phyloP scores from a whole-genome alignment of 2,113 vertebrate species.

The Sminthopsis crassicaudata region DNA sequence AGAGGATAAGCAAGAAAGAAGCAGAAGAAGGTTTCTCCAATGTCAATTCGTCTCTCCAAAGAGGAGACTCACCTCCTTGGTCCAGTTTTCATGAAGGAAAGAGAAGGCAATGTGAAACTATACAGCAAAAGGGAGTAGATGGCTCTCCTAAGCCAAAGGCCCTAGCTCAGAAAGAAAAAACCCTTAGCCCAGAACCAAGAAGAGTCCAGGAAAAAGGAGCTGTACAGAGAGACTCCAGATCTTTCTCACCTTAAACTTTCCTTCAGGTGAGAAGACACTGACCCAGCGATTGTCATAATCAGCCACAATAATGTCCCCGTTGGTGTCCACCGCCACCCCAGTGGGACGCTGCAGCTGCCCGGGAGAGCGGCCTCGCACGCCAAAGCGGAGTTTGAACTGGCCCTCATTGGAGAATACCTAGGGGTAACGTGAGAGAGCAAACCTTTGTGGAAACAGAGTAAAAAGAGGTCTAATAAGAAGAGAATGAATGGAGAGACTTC shows the following conservation, averaged over 20 bases:
- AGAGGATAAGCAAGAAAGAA: not conserved
- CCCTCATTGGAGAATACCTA: conserved; percentile 97
- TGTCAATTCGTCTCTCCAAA: not conserved
- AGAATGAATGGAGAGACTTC: not conserved
- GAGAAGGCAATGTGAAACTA: not conserved
- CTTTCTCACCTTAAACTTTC: conserved; percentile 94
- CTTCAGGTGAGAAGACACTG: conserved; percentile 96
- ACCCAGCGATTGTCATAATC: conserved; percentile 99
- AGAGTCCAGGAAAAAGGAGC: not conserved
- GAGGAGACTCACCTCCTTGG: not conserved
- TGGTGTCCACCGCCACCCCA: conserved; percentile 94
- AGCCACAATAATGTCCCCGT: conserved; percentile 96
- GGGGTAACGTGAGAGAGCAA: not conserved
- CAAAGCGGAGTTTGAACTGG: conserved; percentile 96
- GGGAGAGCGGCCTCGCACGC: conserved; percentile 94
- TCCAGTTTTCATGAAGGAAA: not conserved
- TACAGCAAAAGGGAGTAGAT: not conserved
- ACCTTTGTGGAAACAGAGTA: not conserved
- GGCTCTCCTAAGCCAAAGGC: not conserved
- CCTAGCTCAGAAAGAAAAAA: not conserved
- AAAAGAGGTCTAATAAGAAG: not conserved
- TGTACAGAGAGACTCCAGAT: not conserved
- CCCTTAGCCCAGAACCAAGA: not conserved
- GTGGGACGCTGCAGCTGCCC: conserved; percentile 98
- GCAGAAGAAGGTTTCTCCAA: not conserved